phyloP scores from a whole-genome alignment of 1,140 invertebrate species.

The Bombus consobrinus region DNA sequence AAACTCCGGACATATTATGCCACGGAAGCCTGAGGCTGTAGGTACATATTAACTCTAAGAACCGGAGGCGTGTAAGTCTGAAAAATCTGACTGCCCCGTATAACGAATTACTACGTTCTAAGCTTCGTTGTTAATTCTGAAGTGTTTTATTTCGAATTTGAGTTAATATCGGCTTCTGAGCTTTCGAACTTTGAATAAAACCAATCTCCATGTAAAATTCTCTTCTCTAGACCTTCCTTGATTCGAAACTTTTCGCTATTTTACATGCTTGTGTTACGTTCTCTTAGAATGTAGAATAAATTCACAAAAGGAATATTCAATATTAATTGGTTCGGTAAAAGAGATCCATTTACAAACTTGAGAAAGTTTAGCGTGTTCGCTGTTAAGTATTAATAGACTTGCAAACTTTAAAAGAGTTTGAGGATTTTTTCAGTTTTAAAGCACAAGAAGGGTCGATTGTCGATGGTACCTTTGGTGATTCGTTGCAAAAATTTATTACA shows the following conservation, averaged over 20 bases:
- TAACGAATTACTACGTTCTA: background rate
- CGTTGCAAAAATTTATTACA: background rate
- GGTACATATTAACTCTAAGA: background rate
- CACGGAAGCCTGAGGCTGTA: background rate
- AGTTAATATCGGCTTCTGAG: background rate
- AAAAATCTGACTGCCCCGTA: background rate
- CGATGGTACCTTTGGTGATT: background rate
- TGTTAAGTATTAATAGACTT: background rate
- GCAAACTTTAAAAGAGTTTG: background rate
- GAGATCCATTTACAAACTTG: background rate
- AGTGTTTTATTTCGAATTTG: background rate
- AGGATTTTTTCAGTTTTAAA: background rate
- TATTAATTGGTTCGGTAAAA: background rate
- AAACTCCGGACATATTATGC: background rate
- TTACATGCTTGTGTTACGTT: background rate
- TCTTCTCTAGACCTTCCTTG: background rate
- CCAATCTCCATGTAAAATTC: too few species aligned
- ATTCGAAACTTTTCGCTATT: background rate
- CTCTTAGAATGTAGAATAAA: background rate
- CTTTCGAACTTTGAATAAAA: background rate
- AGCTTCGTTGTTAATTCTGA: background rate
- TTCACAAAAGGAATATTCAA: background rate
- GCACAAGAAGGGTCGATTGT: background rate
- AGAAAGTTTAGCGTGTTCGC: background rate
- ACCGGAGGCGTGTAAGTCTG: too few species aligned